A percentile compares a stretch with the other conserved stretches of the same genome.
phyloP scores from a whole-genome alignment of 2,113 vertebrate genomes.

The Synodontis membranacea region DNA sequence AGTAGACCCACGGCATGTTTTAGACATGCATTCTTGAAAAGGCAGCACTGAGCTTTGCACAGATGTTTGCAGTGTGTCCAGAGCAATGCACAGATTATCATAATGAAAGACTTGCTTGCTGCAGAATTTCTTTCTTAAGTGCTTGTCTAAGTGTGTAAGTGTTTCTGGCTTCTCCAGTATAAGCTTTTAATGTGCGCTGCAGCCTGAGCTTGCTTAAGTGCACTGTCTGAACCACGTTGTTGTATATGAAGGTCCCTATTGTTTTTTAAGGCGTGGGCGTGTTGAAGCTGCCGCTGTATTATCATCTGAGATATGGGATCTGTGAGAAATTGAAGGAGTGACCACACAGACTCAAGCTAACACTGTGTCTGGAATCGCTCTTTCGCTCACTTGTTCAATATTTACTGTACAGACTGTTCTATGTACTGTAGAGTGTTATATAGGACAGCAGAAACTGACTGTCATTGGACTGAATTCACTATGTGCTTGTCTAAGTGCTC shows the following conservation, averaged over 20 bases:
- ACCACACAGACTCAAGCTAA: neutral
- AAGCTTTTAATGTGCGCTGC: constrained; percentile 36
- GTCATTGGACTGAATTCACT: neutral
- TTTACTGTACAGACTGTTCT: neutral
- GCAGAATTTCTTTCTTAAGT: constrained; percentile 14
- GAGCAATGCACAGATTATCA: constrained; percentile 28
- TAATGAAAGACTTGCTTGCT: constrained; percentile 17
- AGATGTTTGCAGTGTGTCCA: constrained; percentile 2
- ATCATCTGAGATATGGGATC: constrained; percentile 9
- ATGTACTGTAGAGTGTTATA: neutral
- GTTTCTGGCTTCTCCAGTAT: constrained; percentile 22
- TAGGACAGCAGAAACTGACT: neutral
- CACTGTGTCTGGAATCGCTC: neutral
- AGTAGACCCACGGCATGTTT: neutral
- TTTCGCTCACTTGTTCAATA: neutral
- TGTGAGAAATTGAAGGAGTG: neutral
- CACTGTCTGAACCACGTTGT: constrained; percentile 16
- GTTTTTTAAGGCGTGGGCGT: constrained; percentile 32
- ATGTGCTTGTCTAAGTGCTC: neutral
- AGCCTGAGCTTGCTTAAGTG: constrained; percentile 36
- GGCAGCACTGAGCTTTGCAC: constrained; percentile 9
- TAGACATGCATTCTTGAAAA: constrained; percentile 5
- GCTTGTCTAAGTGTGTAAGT: constrained; percentile 25
- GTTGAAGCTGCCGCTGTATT: constrained; percentile 5
- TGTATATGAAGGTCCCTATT: constrained; percentile 25